Evolutionary conservation across 2,797 vertebrate genomes (phyloP).

Genomic region (Muscicapa comitata): DNA sequence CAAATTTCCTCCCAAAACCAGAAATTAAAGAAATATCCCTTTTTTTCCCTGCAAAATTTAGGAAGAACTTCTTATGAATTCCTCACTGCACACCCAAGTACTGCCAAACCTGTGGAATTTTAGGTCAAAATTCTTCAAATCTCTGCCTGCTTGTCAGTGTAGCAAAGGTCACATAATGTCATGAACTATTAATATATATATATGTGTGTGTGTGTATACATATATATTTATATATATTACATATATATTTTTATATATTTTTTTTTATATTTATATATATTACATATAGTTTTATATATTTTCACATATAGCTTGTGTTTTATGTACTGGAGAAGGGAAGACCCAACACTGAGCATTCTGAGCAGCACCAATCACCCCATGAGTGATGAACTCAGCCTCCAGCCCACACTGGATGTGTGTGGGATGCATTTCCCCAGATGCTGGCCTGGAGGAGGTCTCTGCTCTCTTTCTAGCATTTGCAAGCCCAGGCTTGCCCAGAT

Average conservation of each 20-base stretch:
- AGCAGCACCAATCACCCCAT: accelerated
- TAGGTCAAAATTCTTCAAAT: neutral
- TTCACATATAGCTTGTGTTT: neutral
- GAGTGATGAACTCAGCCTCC: neutral
- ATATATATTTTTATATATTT: no score
- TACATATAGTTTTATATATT: no score
- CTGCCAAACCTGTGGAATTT: neutral
- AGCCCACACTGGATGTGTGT: neutral
- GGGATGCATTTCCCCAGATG: neutral
- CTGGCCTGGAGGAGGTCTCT: neutral
- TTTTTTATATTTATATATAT: no score
- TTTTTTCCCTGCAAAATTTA: neutral
- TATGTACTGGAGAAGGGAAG: neutral
- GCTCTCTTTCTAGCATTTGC: neutral
- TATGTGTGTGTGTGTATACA: no score
- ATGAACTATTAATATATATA: neutral
- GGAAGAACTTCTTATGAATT: neutral
- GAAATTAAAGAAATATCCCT: neutral
- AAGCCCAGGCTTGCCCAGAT: neutral
- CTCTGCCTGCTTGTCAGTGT: neutral
- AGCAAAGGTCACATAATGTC: no score
- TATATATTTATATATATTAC: no score
- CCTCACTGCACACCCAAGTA: no score
- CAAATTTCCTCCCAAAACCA: neutral
- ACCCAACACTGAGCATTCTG: neutral